Evolutionary conservation across 2,797 vertebrate genomes (phyloP).

Genomic region (Alca torda): DNA sequence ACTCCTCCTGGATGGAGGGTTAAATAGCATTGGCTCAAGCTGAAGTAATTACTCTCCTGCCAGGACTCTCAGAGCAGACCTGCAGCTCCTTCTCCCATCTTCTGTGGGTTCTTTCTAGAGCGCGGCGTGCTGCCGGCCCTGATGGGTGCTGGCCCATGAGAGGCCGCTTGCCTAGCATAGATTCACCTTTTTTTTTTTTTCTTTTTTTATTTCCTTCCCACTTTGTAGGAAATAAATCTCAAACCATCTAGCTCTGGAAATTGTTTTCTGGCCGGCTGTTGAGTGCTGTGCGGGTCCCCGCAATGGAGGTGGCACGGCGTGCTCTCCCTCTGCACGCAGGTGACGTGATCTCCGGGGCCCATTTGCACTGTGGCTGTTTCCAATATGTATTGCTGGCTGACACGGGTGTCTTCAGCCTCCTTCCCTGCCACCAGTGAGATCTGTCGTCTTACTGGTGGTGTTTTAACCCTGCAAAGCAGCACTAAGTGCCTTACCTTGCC

Average conservation of each 20-base stretch:
- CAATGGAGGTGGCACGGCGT: fast-evolving
- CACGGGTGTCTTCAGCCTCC: neutral
- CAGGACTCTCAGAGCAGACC: neutral
- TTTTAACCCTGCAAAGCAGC: neutral
- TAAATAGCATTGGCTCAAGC: neutral
- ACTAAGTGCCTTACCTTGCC: neutral
- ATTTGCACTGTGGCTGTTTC: neutral
- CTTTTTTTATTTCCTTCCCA: neutral
- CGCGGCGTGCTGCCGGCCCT: neutral
- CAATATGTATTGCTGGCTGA: neutral
- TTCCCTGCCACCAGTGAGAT: neutral
- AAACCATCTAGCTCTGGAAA: neutral
- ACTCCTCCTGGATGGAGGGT: neutral
- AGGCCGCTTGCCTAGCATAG: neutral
- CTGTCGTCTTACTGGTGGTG: neutral
- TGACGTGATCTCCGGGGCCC: fast-evolving
- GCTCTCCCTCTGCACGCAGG: neutral
- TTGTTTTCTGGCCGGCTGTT: neutral
- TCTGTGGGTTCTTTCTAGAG: neutral
- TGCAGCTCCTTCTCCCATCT: neutral
- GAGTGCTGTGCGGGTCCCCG: fast-evolving
- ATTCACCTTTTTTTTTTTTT: neutral
- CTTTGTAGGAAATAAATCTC: neutral
- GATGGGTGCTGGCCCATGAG: neutral
- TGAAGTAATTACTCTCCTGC: neutral